Evolutionary conservation across 2,888 invertebrate genomes (phyloP).

Genomic region (Drosophila affinis): DNA sequence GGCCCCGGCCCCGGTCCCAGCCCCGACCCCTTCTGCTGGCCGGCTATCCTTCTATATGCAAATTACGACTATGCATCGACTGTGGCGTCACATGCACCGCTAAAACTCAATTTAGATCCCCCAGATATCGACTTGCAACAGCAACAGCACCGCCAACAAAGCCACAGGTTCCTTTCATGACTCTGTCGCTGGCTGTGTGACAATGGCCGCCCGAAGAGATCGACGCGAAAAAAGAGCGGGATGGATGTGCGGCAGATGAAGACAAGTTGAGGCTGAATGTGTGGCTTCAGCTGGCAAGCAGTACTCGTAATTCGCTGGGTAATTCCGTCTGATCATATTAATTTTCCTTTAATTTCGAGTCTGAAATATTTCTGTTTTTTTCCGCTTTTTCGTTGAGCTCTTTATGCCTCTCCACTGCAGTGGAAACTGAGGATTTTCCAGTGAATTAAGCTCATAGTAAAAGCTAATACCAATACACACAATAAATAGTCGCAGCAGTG

Average conservation of each 20-base stretch:
- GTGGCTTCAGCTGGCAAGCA: conserved; percentile 29
- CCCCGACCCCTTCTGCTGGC: conserved; percentile 8
- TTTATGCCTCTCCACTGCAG: too few species aligned
- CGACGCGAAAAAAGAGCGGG: not conserved
- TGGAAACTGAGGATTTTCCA: conserved; percentile 55
- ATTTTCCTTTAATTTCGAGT: conserved; percentile 23
- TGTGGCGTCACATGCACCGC: conserved; percentile 76
- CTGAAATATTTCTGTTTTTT: not conserved
- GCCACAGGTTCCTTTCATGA: conserved; percentile 53
- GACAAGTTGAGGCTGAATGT: conserved; percentile 21
- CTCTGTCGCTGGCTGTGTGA: conserved; percentile 9
- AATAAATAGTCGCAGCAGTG: conserved; percentile 4
- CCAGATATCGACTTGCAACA: conserved; percentile 65
- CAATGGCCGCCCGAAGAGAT: not conserved
- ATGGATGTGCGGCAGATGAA: not conserved
- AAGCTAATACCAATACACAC: conserved; percentile 9
- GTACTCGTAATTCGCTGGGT: conserved; percentile 47
- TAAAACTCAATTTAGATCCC: conserved; percentile 78
- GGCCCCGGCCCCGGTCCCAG: not conserved
- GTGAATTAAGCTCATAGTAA: conserved; percentile 42
- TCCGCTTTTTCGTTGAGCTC: too few species aligned
- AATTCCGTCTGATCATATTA: conserved; percentile 34
- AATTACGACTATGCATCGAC: conserved; percentile 70
- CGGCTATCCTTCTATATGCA: conserved; percentile 74
- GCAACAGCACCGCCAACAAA: conserved; percentile 48